Conservation (phyloP, 2,888 invertebrate genomes). For the Cantharis rufa region DNA sequence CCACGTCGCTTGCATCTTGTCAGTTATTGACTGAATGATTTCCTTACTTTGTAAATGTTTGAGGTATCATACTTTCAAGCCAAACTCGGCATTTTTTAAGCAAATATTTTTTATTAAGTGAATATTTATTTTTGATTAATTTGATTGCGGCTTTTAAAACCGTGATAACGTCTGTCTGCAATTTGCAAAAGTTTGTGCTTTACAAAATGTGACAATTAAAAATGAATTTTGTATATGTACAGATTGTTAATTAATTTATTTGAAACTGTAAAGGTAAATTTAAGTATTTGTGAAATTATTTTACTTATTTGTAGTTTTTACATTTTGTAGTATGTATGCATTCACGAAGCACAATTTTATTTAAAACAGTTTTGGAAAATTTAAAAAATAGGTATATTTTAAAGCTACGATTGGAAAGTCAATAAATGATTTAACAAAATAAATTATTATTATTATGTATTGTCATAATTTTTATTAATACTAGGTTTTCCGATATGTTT, state of each 20-base stretch:
- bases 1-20: not conserved
- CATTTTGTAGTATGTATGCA: conserved; percentile 9
- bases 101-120: not conserved
- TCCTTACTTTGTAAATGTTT: not conserved
- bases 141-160: not conserved
- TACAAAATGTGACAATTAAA: conserved; percentile 24
- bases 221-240: conserved; percentile 12
- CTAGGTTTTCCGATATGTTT: not conserved
- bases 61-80: not conserved
- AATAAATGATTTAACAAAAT: conserved; percentile 38
- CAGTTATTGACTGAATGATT: not conserved
- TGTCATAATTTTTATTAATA: not conserved
- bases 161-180: conserved; percentile 9
- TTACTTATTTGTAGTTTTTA: conserved; percentile 9
- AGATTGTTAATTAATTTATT: conserved; percentile 17
- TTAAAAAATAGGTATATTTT: conserved; percentile 39
- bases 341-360: conserved; percentile 34
- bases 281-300: conserved; percentile 8
- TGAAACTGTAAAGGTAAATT: conserved; percentile 14
- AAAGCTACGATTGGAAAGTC: conserved; percentile 42
- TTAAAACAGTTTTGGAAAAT: conserved; percentile 37
- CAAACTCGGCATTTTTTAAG: not conserved
- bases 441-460: not conserved
- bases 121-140: not conserved
- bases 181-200: conserved; percentile 27